Evolutionary conservation across 2,113 vertebrate genomes (phyloP).

Genomic region (Eonycteris spelaea): DNA sequence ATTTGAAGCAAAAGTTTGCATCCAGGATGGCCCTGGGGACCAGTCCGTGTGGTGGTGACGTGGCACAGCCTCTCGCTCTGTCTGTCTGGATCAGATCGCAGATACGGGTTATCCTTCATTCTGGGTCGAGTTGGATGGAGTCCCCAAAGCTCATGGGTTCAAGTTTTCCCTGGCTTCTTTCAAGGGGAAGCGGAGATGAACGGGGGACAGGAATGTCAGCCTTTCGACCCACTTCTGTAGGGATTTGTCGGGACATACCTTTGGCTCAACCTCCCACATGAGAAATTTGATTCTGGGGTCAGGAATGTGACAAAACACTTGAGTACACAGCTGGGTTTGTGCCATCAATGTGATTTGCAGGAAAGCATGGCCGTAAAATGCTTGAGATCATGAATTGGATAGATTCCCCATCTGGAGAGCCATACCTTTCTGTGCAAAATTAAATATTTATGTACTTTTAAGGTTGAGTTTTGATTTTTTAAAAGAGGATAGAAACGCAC

Average conservation of each 20-base stretch:
- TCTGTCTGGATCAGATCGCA: background rate
- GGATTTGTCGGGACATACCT: slow-evolving; percentile 30
- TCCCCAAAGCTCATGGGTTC: background rate
- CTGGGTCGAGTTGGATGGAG: background rate
- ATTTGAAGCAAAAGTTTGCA: background rate
- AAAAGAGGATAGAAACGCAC: slow-evolving; percentile 5
- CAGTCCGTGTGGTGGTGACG: background rate
- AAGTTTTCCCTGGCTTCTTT: background rate
- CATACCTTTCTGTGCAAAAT: slow-evolving; percentile 45
- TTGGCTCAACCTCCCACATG: background rate
- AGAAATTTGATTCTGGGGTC: slow-evolving; percentile 44
- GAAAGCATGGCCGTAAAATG: slow-evolving; percentile 42
- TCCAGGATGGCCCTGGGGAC: background rate
- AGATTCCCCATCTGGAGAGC: slow-evolving; percentile 1
- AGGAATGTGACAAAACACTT: slow-evolving; percentile 46
- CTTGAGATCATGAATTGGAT: slow-evolving; percentile 43
- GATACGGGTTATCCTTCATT: background rate
- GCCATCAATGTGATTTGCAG: slow-evolving; percentile 33
- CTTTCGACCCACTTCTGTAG: background rate
- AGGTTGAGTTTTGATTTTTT: slow-evolving; percentile 54
- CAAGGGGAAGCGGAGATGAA: background rate
- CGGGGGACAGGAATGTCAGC: background rate
- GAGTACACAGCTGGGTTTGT: background rate
- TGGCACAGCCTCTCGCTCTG: background rate
- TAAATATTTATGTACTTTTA: slow-evolving; percentile 51